Conservation (phyloP, 2,888 invertebrate genomes). For the Noctuana brunneofusca region DNA sequence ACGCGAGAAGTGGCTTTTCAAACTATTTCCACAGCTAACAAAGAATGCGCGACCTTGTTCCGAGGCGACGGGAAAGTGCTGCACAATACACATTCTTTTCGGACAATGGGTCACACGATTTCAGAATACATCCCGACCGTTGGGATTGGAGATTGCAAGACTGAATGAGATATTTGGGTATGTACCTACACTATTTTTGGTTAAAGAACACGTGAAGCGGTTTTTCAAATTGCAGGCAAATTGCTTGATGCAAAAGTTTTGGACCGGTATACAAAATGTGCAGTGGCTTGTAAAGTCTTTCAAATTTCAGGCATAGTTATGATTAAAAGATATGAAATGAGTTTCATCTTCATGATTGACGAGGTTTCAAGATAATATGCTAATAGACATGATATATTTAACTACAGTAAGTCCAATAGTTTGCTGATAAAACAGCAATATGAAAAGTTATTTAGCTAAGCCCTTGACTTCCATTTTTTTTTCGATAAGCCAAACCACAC, state of each 20-base stretch:
- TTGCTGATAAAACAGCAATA: too few species aligned
- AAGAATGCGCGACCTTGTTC: constrained; percentile 31
- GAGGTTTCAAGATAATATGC: too few species aligned
- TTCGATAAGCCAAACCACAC: too few species aligned
- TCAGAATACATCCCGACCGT: constrained; percentile 2
- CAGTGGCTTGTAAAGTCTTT: background rate
- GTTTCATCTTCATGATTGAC: too few species aligned
- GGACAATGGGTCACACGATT: constrained; percentile 37
- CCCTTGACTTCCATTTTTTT: too few species aligned
- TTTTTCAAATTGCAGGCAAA: background rate
- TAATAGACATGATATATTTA: too few species aligned
- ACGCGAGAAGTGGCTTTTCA: constrained; percentile 21
- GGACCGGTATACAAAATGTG: background rate
- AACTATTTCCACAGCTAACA: constrained; percentile 36
- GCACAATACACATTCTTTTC: constrained; percentile 31
- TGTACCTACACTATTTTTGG: background rate
- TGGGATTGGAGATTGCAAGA: background rate
- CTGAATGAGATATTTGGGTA: constrained; percentile 4
- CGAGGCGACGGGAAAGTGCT: constrained; percentile 36
- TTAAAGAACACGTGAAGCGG: background rate
- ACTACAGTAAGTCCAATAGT: too few species aligned
- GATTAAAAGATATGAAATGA: background rate
- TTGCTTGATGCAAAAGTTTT: background rate
- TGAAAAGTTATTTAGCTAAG: too few species aligned
- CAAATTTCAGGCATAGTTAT: background rate